phyloP scores from a whole-genome alignment of 2,888 invertebrate species.

The Ormyrus thymus region DNA sequence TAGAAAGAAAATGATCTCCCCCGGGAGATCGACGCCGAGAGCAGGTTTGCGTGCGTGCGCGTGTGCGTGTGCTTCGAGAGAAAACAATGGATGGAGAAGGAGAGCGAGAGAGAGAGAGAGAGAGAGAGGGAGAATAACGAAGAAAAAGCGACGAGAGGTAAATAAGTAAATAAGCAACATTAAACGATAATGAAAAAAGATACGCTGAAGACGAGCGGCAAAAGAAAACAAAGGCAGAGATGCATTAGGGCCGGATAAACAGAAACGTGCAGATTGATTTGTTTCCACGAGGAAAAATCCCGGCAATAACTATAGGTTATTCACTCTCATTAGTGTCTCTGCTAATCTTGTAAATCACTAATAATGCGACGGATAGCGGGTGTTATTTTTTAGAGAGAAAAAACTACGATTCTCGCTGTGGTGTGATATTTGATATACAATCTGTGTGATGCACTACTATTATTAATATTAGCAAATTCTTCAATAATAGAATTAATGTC shows the following conservation, averaged over 20 bases:
- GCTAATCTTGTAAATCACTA: not conserved
- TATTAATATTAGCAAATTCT: too few species aligned
- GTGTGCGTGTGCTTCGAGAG: constrained; percentile 4
- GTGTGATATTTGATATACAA: too few species aligned
- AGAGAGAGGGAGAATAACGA: constrained; percentile 25
- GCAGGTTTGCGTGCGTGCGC: not conserved
- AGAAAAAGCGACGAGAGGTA: constrained; percentile 41
- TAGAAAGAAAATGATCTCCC: constrained; percentile 38
- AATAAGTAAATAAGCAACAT: constrained; percentile 39
- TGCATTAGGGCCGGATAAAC: constrained; percentile 28
- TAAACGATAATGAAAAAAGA: constrained; percentile 43
- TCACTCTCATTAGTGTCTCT: not conserved
- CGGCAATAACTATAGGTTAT: constrained; percentile 21
- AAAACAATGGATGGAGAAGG: constrained; percentile 15
- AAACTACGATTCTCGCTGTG: not conserved
- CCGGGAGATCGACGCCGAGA: constrained; percentile 15
- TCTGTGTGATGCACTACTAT: too few species aligned
- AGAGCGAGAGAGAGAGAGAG: not conserved
- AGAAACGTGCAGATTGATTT: constrained; percentile 37
- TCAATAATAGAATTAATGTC: too few species aligned
- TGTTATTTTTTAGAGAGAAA: not conserved
- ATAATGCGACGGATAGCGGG: not conserved
- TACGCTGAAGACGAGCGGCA: not conserved
- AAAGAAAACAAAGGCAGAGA: constrained; percentile 1
- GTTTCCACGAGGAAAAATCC: constrained; percentile 7